Conservation (phyloP, 2,113 vertebrate genomes). For the Riparia riparia region DNA sequence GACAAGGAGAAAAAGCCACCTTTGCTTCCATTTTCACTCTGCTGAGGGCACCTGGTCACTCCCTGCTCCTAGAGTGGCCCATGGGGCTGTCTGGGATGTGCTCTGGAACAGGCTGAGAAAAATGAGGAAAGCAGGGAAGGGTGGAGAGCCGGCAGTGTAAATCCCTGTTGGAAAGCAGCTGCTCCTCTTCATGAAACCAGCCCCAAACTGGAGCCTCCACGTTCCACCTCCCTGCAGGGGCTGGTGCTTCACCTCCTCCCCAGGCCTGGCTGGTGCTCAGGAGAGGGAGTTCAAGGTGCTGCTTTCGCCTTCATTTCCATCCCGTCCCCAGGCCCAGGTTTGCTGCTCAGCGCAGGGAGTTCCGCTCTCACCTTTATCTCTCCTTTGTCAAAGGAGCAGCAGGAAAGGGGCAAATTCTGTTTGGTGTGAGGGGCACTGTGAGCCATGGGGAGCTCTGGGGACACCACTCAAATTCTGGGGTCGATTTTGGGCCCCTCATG, state of each 20-base stretch:
- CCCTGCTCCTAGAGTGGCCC: not conserved
- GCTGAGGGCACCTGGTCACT: not conserved
- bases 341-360: not conserved
- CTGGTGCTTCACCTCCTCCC: not conserved
- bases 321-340: not conserved
- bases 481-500: accelerated
- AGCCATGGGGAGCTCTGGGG: not conserved
- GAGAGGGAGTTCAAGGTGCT: not conserved
- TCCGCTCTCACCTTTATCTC: not conserved
- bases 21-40: not conserved
- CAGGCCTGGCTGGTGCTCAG: not conserved
- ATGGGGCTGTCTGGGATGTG: not conserved
- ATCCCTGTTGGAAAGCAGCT: not conserved
- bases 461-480: accelerated
- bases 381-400: not conserved
- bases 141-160: not conserved
- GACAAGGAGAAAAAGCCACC: too few relatives aligned
- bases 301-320: too few relatives aligned
- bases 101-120: not conserved
- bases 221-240: not conserved
- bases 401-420: not conserved
- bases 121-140: not conserved
- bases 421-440: not conserved
- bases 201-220: not conserved
- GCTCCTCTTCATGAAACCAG: not conserved